Base-by-base conservation (phyloP, 2,113 vertebrate species). In the Chaetura pelagica region DNA sequence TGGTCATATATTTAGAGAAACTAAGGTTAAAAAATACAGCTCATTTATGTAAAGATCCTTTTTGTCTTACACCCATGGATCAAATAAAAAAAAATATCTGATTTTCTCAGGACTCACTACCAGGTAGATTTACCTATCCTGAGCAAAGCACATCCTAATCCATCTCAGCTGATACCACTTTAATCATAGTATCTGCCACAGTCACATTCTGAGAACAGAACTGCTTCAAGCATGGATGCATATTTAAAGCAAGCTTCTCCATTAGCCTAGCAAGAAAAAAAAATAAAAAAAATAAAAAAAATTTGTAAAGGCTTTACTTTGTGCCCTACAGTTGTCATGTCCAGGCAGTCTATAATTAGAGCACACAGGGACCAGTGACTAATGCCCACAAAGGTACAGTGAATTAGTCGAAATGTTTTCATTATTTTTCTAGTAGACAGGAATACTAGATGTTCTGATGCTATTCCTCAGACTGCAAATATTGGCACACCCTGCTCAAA, bases 401-500 rank as follows among this genome's bases (percentile, higher is more conserved):
- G 55, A 83, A 74, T 85, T 62, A 88, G 48, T 27, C 66, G 44
- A 80, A 95, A 29, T 75, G n/a, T 54, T 96, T 76, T 82, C 87
- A 67, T 84, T 94, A 81, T 34, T 95, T 92, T 95, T 92, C 57
- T 78, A n/a, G n/a, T 38, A 77, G 90, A 58, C 29, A 2, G 1
- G 17, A 81, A 90, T 72, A 77, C 24, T 54, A 84, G 34, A 57
- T 1, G 2, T 88, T 64, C 57, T 84, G 73, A 32, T 84, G 83
- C 19, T 90, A 34, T 34, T 90, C 68, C 73, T 88, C 76, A 61
- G 61, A 72, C 61, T 58, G 64, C 77, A 96, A 93, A 94, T 93
- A 93, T 40, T 78, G 83, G 44, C 79, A 90, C 92, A 62, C 79
- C 64, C 85, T 90, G 15, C 55, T 78, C 68, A 96, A 95, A 90